Base-by-base conservation (phyloP, 2,888 invertebrate genomes). In the Sepioteuthis lessoniana region DNA sequence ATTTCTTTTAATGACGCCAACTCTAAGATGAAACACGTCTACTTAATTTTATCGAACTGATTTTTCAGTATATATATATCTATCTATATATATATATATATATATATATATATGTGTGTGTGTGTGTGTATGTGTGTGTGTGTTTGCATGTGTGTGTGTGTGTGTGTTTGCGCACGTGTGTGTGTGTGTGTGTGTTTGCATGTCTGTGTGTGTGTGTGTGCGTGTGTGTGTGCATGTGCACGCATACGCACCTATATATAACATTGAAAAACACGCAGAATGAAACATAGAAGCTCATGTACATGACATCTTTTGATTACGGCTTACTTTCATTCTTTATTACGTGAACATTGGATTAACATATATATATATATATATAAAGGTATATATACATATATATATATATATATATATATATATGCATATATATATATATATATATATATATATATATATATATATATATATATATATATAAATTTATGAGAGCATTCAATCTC, bases 331-430 rank as follows among this genome's bases (percentile, higher is more conserved):
- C 42, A 3, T 42, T 42, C 42, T 42, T 3, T 42, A 42, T 42
- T 42, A 42, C 42, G 7, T 7, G 42, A 7, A 13, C 21, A 10
- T 90, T 35, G n/a, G n/a, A n/a, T n/a, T n/a, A n/a, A n/a, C 37
- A 90, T 90, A 90, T 90, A 90, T 90, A 90, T 90, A 90, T 37
- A 90, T 90, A 90, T 91, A 21, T 38, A 38, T 38, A 91, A 21
- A 91, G 25, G 42, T 38, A 91, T 25, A 91, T 42, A 91, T 25
- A 42, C 38, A 38, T 91, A 91, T 42, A 91, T 91, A 91, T 91
- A 42, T 91, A 91, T 38, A 42, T 31, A 38, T 42, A 38, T 42
- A 91, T 91, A 91, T 46, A 42, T 46, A 8, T 46, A 38, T 91
- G 25, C 13, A 91, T 42, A 76, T 91, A 91, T 91, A 38, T 42